Conservation (phyloP, 2,888 invertebrate genomes). For the Pyrrhia umbra region DNA sequence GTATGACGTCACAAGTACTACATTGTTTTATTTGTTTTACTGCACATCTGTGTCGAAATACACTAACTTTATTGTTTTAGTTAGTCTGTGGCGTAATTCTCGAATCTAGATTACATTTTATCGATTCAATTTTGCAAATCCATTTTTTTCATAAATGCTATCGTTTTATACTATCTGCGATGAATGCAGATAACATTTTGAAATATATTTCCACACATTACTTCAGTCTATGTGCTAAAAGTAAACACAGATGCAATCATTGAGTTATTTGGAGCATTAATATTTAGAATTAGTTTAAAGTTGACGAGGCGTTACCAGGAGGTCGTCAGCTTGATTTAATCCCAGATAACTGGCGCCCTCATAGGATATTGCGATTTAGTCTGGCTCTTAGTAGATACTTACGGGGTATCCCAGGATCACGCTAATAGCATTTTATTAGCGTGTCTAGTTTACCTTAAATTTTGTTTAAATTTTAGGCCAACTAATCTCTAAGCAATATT, state of each 20-base stretch:
- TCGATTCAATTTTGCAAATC: conserved; percentile 7
- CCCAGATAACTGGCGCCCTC: conserved; percentile 78
- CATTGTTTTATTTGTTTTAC: conserved; percentile 74
- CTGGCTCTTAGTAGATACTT: conserved; percentile 44
- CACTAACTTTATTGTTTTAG: conserved; percentile 56
- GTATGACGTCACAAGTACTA: conserved; percentile 72
- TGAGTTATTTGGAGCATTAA: conserved; percentile 70
- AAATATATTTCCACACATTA: conserved; percentile 38
- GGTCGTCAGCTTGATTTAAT: conserved; percentile 78
- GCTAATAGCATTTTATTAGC: conserved; percentile 60
- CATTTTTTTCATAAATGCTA: conserved; percentile 15
- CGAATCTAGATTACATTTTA: conserved; percentile 14
- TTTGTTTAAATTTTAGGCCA: conserved; percentile 65
- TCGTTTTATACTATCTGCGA: conserved; percentile 11
- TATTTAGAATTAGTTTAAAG: conserved; percentile 70
- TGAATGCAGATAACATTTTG: conserved; percentile 20
- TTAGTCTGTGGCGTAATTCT: conserved; percentile 13
- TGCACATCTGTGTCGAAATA: conserved; percentile 72
- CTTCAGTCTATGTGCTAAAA: conserved; percentile 49
- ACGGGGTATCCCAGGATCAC: too few relatives aligned
- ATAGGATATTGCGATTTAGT: conserved; percentile 66
- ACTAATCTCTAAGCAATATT: conserved; percentile 59
- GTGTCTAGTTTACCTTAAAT: conserved; percentile 51
- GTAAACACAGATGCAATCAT: conserved; percentile 70
- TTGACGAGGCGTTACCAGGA: conserved; percentile 71